Conservation (phyloP, 2,888 invertebrate genomes). For the Platypus cylindrus region DNA sequence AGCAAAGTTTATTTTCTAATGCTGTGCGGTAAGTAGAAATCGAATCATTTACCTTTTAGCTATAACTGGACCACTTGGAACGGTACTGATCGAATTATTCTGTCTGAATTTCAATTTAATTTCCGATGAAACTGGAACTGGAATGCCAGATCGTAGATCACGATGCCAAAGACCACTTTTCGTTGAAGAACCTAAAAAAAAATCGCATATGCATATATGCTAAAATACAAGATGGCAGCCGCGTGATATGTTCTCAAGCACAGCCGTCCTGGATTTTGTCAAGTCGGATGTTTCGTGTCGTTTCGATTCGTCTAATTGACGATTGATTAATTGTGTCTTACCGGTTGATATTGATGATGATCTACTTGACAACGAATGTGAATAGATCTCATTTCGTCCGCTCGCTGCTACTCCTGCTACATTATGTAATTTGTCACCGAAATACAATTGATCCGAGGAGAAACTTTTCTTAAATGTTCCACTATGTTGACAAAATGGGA, state of each 20-base stretch:
- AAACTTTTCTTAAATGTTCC: slow-evolving; percentile 28
- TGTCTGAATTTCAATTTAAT: slow-evolving; percentile 21
- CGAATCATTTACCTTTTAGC: slow-evolving; percentile 22
- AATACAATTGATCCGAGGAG: slow-evolving; percentile 30
- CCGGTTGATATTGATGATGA: slow-evolving; percentile 27
- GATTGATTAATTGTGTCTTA: slow-evolving; percentile 8
- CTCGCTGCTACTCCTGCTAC: too few species aligned
- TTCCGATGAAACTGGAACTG: slow-evolving; percentile 27
- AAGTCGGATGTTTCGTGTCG: too few species aligned
- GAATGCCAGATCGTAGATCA: slow-evolving; percentile 31
- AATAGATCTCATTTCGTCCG: slow-evolving; percentile 20
- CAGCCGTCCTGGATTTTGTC: too few species aligned
- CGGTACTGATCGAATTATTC: slow-evolving; percentile 8
- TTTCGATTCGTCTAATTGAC: background rate
- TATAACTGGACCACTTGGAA: slow-evolving; percentile 18
- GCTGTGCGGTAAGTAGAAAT: too few species aligned
- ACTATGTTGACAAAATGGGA: slow-evolving; percentile 5
- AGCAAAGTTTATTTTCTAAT: too few species aligned
- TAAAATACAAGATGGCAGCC: too few species aligned
- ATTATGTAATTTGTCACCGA: slow-evolving; percentile 13
- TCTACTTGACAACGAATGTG: slow-evolving; percentile 23
- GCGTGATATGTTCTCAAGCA: too few species aligned
- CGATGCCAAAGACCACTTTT: slow-evolving; percentile 23
- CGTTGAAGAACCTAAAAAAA: slow-evolving; percentile 21
- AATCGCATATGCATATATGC: too few species aligned